Evolutionary conservation across 2,113 vertebrate genomes (phyloP).

Genomic region (Rhipidura dahli): DNA sequence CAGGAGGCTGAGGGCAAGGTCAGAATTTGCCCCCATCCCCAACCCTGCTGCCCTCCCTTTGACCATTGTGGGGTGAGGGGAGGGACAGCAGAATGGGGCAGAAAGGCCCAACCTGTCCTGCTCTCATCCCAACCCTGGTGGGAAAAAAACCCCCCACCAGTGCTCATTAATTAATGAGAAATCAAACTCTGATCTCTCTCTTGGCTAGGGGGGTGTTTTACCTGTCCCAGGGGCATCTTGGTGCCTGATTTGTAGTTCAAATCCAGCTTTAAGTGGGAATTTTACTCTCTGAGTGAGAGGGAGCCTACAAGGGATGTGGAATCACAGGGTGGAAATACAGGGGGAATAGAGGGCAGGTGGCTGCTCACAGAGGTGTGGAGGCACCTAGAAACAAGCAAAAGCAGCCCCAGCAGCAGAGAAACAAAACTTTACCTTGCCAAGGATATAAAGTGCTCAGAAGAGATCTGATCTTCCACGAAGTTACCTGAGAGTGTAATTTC

Average conservation of each 20-base stretch:
- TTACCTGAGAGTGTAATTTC: constrained; percentile 1
- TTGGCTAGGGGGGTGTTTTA: fast-evolving
- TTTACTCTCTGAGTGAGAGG: not conserved
- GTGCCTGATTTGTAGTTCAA: not conserved
- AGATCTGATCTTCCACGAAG: not conserved
- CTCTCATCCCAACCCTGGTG: not conserved
- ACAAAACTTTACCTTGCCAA: not conserved
- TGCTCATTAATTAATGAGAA: not conserved
- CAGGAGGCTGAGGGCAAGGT: not conserved
- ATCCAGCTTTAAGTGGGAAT: not conserved
- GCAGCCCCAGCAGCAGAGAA: not conserved
- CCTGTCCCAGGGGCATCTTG: fast-evolving
- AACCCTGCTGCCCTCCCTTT: not conserved
- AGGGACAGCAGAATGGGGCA: not conserved
- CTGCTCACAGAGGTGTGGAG: not conserved
- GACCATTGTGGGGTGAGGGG: fast-evolving
- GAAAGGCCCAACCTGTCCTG: not conserved
- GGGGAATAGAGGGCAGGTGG: not conserved
- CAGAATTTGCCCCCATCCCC: not conserved
- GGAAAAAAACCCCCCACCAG: too few species aligned
- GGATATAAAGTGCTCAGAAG: not conserved
- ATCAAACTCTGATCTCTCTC: not conserved
- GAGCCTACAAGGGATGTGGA: not conserved
- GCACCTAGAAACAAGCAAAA: not conserved
- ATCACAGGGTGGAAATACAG: not conserved